Percentiles rank a stretch among this genome's conserved stretches.
Conservation (phyloP, 2,797 vertebrate species). For the Chrysocyon brachyurus region DNA sequence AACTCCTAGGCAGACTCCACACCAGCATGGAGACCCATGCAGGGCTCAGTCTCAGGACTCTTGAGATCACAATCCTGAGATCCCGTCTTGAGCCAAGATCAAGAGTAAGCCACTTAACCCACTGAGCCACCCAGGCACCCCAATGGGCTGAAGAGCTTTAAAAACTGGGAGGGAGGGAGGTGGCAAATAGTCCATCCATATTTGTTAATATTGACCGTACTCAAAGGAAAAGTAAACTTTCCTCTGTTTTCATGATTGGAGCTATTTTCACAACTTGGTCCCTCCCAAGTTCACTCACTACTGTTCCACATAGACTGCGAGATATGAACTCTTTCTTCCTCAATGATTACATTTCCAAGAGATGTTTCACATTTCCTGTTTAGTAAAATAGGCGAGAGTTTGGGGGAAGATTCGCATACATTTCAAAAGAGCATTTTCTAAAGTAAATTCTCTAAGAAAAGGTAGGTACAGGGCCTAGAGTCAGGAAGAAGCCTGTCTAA, state of each 20-base stretch:
- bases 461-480: background rate
- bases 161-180: background rate
- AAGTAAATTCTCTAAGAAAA: background rate
- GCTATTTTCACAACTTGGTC: background rate
- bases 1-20: too few species aligned
- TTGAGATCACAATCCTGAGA: too few species aligned
- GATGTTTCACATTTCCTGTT: background rate
- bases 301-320: background rate
- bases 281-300: background rate
- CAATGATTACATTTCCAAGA: background rate
- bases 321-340: background rate
- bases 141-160: background rate
- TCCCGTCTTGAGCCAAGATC: too few species aligned
- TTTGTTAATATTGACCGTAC: background rate
- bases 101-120: too few species aligned
- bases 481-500: background rate
- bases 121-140: too few species aligned
- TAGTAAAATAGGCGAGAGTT: background rate
- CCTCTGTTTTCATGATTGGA: background rate
- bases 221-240: background rate
- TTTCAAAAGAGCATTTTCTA: background rate
- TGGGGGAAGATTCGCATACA: background rate
- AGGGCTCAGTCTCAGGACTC: too few species aligned
- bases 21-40: too few species aligned
- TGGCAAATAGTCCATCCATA: background rate